Conservation (phyloP, 2,113 vertebrate species). For the Bombycilla garrulus region DNA sequence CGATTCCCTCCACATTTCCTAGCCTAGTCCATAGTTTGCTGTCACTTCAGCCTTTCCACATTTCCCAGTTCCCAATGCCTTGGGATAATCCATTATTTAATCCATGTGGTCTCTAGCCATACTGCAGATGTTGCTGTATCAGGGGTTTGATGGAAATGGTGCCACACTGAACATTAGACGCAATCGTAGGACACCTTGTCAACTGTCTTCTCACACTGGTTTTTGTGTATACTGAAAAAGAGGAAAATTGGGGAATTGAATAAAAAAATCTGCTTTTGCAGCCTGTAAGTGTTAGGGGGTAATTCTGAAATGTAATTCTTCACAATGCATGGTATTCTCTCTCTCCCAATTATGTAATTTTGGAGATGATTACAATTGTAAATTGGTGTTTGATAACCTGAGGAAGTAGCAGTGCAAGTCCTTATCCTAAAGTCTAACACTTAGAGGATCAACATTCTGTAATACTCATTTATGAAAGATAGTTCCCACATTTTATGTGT, state of each 20-base stretch:
- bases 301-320: not conserved
- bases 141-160: not conserved
- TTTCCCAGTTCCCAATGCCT: not conserved
- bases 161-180: not conserved
- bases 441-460: not conserved
- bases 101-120: not conserved
- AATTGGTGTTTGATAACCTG: not conserved
- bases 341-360: not conserved
- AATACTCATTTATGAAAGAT: not conserved
- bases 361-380: not conserved
- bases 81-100: not conserved
- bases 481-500: not conserved
- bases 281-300: not conserved
- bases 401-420: not conserved
- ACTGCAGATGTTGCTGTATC: not conserved
- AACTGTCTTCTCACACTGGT: not conserved
- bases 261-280: not conserved
- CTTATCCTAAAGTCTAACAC: not conserved
- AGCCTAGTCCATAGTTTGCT: not conserved
- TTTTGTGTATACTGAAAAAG: not conserved
- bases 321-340: not conserved
- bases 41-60: not conserved
- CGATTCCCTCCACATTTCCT: not conserved
- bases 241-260: not conserved
- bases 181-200: not conserved